phyloP scores from a whole-genome alignment of 2,797 vertebrate genomes.

The Sciurus vulgaris region DNA sequence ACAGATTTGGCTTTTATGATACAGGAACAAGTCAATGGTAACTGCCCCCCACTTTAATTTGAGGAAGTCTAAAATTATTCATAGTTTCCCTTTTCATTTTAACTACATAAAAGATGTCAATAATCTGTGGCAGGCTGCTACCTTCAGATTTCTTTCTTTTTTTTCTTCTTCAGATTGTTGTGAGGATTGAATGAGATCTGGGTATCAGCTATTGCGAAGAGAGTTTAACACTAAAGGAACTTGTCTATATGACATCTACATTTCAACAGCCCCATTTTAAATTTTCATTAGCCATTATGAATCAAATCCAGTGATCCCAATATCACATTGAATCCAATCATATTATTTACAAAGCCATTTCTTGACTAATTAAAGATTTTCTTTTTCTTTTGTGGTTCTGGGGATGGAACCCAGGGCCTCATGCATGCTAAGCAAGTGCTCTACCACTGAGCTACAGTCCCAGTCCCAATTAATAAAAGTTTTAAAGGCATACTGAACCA shows the following conservation, averaged over 20 bases:
- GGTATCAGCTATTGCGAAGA: neutral
- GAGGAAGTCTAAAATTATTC: constrained; percentile 56
- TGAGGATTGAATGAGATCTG: neutral
- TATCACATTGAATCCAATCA: constrained; percentile 5
- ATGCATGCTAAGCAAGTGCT: no score
- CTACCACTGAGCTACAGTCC: neutral
- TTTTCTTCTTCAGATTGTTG: neutral
- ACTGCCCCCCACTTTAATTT: neutral
- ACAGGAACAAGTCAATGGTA: neutral
- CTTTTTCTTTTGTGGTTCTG: neutral
- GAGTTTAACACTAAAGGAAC: neutral
- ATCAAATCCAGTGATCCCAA: neutral
- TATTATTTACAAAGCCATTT: constrained; percentile 28
- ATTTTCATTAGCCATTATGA: neutral
- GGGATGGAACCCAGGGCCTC: neutral
- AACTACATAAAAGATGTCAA: constrained; percentile 50
- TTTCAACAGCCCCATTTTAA: constrained; percentile 26
- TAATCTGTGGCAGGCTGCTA: neutral
- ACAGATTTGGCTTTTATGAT: constrained; percentile 43
- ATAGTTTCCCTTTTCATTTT: constrained; percentile 5
- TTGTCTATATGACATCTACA: neutral
- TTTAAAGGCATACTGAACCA: constrained; percentile 5
- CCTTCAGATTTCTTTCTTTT: constrained; percentile 17
- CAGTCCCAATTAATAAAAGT: neutral
- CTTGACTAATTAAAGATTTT: neutral